phyloP scores from a whole-genome alignment of 2,888 invertebrate genomes.

The Drosophila eohydei region DNA sequence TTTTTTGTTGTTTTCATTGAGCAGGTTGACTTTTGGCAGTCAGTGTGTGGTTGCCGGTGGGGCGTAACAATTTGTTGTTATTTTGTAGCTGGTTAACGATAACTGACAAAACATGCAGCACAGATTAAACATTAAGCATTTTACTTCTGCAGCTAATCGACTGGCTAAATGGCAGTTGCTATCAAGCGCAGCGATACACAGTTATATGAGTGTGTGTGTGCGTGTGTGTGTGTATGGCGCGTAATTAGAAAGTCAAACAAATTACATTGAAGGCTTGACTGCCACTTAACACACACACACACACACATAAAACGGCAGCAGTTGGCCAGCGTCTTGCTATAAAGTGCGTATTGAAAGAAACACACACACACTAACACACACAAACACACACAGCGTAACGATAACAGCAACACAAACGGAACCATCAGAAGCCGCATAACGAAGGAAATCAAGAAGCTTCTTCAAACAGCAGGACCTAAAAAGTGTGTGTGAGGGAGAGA shows the following conservation, averaged over 20 bases:
- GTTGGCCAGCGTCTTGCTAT: constrained; percentile 24
- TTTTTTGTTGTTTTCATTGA: too few relatives aligned
- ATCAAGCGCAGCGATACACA: constrained; percentile 34
- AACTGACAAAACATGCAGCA: constrained; percentile 66
- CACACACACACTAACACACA: not conserved
- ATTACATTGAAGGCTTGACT: constrained; percentile 49
- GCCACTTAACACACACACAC: constrained; percentile 40
- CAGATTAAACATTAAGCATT: constrained; percentile 63
- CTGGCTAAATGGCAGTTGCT: constrained; percentile 48
- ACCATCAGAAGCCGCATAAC: constrained; percentile 63
- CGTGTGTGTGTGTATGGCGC: constrained; percentile 14
- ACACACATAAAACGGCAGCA: too few relatives aligned
- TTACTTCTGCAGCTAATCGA: constrained; percentile 54
- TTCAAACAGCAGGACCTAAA: constrained; percentile 28
- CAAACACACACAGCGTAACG: not conserved
- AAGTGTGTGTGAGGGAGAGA: not conserved
- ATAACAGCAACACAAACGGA: constrained; percentile 43
- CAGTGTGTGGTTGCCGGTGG: constrained; percentile 17
- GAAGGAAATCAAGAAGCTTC: constrained; percentile 70
- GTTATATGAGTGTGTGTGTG: not conserved
- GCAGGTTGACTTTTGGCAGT: constrained; percentile 2
- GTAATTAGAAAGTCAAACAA: constrained; percentile 71
- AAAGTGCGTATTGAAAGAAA: constrained; percentile 27
- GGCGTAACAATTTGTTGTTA: constrained; percentile 45
- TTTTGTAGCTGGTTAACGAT: constrained; percentile 54